Evolutionary conservation across 2,888 invertebrate species (phyloP).

Genomic region (Parelbella ahira): DNA sequence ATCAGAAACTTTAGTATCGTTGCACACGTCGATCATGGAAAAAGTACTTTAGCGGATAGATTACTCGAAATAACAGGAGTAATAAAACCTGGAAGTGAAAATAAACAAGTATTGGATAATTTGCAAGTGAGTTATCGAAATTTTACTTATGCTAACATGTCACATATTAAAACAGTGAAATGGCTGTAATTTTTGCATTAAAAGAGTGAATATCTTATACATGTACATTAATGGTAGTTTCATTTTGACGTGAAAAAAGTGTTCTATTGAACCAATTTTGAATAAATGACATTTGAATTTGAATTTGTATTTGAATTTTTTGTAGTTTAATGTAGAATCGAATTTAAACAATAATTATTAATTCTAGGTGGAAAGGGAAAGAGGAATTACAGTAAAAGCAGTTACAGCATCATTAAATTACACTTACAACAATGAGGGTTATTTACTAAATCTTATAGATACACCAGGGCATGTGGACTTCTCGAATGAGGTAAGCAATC

Average conservation of each 20-base stretch:
- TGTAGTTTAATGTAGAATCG: too few species aligned
- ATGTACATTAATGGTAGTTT: too few species aligned
- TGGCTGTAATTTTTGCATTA: too few species aligned
- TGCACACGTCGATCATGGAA: conserved; percentile 99
- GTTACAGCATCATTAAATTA: conserved; percentile 95
- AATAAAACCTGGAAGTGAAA: conserved; percentile 83
- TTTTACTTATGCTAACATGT: too few species aligned
- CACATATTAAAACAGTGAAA: too few species aligned
- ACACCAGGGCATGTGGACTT: conserved; percentile 99
- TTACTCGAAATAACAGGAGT: conserved; percentile 95
- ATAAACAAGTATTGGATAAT: conserved; percentile 87
- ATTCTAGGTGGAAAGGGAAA: conserved; percentile 91
- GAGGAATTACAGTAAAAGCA: conserved; percentile 99
- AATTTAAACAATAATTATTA: too few species aligned
- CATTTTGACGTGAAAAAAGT: too few species aligned
- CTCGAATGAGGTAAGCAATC: conserved; percentile 94
- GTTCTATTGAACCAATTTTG: too few species aligned
- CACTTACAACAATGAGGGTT: conserved; percentile 83
- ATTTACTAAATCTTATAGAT: conserved; percentile 96
- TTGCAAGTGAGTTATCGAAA: conserved; percentile 77
- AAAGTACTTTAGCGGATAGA: conserved; percentile 97
- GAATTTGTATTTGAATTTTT: too few species aligned
- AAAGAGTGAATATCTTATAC: too few species aligned
- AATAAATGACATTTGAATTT: too few species aligned
- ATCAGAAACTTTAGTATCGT: conserved; percentile 98